phyloP scores from a whole-genome alignment of 1,140 invertebrate genomes.

The Callitettix versicolor region DNA sequence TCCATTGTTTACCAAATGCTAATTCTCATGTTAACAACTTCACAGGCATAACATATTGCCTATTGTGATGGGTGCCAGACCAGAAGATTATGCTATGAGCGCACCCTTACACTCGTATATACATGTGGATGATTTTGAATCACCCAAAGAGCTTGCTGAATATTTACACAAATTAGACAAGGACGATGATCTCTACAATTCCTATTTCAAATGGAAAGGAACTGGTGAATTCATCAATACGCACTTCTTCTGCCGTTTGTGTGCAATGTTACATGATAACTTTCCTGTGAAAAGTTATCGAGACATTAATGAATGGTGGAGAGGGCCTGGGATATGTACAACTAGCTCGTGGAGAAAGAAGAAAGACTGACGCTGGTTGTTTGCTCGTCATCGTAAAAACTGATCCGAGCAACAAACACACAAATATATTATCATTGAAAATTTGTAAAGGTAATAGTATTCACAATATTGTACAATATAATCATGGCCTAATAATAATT shows the following conservation, averaged over 20 bases:
- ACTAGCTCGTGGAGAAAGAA: constrained; percentile 21
- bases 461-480: no score
- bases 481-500: no score
- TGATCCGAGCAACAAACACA: not conserved
- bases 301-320: constrained; percentile 81
- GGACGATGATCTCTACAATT: constrained; percentile 82
- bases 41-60: constrained; percentile 78
- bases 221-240: constrained; percentile 91
- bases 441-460: no score
- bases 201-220: constrained; percentile 83
- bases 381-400: not conserved
- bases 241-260: constrained; percentile 90
- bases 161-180: constrained; percentile 76
- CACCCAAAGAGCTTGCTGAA: constrained; percentile 69
- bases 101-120: constrained; percentile 84
- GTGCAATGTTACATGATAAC: constrained; percentile 75
- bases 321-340: constrained; percentile 59
- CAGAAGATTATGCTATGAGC: constrained; percentile 74
- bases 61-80: constrained; percentile 90
- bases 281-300: constrained; percentile 55
- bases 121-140: constrained; percentile 88
- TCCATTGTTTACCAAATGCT: no score
- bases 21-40: no score
- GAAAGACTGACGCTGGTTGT: constrained; percentile 11
- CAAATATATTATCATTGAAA: no score